Conservation (phyloP, 2,888 invertebrate genomes). For the Dynastes tityus region DNA sequence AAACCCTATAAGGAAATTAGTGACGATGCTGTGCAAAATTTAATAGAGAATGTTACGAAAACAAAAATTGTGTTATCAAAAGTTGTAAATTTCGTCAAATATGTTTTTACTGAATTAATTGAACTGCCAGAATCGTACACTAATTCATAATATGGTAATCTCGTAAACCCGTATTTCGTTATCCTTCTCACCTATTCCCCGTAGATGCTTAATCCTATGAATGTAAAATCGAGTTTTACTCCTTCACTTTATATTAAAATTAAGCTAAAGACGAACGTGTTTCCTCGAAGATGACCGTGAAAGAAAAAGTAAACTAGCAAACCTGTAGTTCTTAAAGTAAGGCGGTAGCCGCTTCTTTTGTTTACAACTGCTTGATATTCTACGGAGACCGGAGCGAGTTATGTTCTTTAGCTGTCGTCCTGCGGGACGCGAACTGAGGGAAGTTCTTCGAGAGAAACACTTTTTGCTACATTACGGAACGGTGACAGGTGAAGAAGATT, state of each 20-base stretch:
- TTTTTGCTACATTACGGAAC: background rate
- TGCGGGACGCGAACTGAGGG: constrained; percentile 20
- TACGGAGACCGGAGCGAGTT: constrained; percentile 36
- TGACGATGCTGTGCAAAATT: too few species aligned
- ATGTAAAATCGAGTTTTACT: constrained; percentile 30
- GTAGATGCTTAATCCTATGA: constrained; percentile 16
- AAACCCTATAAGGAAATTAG: too few species aligned
- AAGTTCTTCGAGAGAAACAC: background rate
- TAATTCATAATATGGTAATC: background rate
- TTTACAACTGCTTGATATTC: constrained; percentile 42
- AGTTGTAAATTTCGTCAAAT: too few species aligned
- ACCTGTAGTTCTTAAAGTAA: constrained; percentile 18
- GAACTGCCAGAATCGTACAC: too few species aligned
- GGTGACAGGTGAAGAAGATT: constrained; percentile 36
- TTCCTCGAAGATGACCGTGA: constrained; percentile 6
- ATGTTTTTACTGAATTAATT: too few species aligned
- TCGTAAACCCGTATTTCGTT: constrained; percentile 1
- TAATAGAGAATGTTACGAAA: too few species aligned
- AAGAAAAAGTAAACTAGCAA: constrained; percentile 20
- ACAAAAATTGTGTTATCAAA: too few species aligned
- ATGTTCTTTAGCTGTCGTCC: constrained; percentile 37
- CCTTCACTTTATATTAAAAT: constrained; percentile 39
- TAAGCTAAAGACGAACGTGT: constrained; percentile 39
- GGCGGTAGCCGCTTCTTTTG: constrained; percentile 27
- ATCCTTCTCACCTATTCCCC: constrained; percentile 20